These are phyloP conservation scores for Sander vitreus DNA, from an alignment of 2,113 vertebrate species.

Conservation along the genomic window DNA sequence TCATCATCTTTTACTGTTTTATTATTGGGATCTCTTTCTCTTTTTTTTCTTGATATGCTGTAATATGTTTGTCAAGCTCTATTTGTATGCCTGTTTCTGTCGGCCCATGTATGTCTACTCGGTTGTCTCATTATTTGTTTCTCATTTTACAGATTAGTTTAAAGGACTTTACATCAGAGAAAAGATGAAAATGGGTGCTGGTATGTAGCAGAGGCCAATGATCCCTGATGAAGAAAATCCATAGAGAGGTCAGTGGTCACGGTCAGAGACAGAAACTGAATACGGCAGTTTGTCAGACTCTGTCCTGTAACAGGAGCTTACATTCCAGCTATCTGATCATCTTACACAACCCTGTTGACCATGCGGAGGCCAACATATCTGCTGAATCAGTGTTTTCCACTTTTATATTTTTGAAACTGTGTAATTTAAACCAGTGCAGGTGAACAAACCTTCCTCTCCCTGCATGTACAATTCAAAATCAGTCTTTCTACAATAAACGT, in stretches of 20 bases:
- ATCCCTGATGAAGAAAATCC: slow-evolving; percentile 10
- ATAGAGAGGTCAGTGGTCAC: slow-evolving; percentile 16
- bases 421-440: background rate
- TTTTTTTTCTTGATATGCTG: background rate
- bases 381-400: slow-evolving; percentile 14
- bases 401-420: background rate
- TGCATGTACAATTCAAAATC: background rate
- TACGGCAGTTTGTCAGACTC: background rate
- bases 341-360: background rate
- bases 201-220: background rate
- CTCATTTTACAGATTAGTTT: background rate
- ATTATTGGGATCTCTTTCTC: background rate
- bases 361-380: background rate
- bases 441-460: background rate
- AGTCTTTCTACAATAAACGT: background rate
- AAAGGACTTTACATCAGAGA: background rate
- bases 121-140: background rate
- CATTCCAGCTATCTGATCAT: background rate
- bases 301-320: background rate
- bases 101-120: background rate
- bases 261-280: background rate
- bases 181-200: background rate
- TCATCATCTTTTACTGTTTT: slow-evolving; percentile 14
- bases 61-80: background rate
- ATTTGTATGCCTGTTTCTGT: background rate